Percentiles rank a stretch among this genome's conserved stretches.
Conservation (phyloP, 2,113 vertebrate species). For the Odontesthes bonariensis region DNA sequence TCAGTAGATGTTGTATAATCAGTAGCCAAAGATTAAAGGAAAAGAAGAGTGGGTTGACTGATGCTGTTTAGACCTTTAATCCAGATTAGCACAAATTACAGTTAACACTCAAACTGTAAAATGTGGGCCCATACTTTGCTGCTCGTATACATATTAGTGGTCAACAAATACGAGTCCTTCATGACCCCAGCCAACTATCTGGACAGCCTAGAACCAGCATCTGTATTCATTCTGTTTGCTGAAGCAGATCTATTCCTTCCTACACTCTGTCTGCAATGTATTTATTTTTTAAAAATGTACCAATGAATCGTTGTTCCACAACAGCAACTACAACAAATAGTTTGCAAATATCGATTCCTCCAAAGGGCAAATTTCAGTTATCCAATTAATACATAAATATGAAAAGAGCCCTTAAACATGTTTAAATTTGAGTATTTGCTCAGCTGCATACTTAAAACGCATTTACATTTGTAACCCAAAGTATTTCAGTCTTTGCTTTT, state of each 20-base stretch:
- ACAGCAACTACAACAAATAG: too few species aligned
- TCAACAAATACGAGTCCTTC: neutral
- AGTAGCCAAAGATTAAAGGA: conserved; percentile 52
- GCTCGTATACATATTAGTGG: conserved; percentile 13
- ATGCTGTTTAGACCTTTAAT: conserved; percentile 64
- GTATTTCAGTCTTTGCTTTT: neutral
- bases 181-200: neutral
- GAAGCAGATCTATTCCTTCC: too few species aligned
- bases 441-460: neutral
- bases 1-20: conserved; percentile 64
- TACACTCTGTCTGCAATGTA: too few species aligned
- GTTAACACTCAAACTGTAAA: conserved; percentile 47
- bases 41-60: conserved; percentile 57
- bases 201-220: neutral
- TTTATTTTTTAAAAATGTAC: too few species aligned
- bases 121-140: conserved; percentile 32
- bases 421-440: too few species aligned
- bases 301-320: too few species aligned
- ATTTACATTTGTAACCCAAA: neutral
- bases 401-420: too few species aligned
- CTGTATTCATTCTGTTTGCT: too few species aligned
- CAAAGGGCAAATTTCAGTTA: too few species aligned
- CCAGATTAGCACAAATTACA: conserved; percentile 76
- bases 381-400: too few species aligned
- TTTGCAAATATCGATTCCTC: too few species aligned